Evolutionary conservation across 2,888 invertebrate species (phyloP), one percentile per base, ranked within the genome.

Genomic region (Proisotoma minuta): DNA sequence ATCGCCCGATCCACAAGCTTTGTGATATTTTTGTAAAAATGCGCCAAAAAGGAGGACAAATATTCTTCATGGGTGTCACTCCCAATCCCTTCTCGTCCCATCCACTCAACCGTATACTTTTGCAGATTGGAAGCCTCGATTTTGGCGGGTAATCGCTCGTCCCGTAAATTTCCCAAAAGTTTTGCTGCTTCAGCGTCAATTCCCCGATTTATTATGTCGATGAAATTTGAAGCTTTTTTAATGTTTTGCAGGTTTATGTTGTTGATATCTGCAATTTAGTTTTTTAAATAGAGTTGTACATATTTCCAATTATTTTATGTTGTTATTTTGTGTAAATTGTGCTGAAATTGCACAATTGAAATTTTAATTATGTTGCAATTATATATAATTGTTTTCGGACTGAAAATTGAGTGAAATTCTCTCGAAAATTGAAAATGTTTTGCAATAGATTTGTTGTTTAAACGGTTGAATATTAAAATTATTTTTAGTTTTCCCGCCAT

Each of bases 31-130:
- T 91, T 88, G 78, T 94, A 94, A 80, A 95, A 97, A 77, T 95
- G 94, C 0, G 90, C 86, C 69, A 94, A 91, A 78, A 97, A 97
- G 75, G 94, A 89, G 76, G 91, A 90, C 15, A 97, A 81, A 76
- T 97, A 98, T 76, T 96, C 95, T 60, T 88, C 85, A 75, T 97
- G 96, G 0, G 94, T 92, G 76, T 95, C 94, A 1, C 85, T 24
- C 8, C 23, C 20, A n/a, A 56, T 56, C 15, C 97, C 97, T 77
- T 95, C 94, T 53, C 96, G 84, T 0, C 96, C 96, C 49, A 93
- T 91, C 98, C 98, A 98, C 77, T 97, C 96, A 0, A 98, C 92
- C 0, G 91, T 92, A 75, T 93, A 91, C 90, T 90, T 91, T 77
- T 93, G 90, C 68, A 90, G 84, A 77, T 95, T 95, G 58, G 87